Conservation (phyloP, 2,113 vertebrate genomes). For the Zingel zingel region DNA sequence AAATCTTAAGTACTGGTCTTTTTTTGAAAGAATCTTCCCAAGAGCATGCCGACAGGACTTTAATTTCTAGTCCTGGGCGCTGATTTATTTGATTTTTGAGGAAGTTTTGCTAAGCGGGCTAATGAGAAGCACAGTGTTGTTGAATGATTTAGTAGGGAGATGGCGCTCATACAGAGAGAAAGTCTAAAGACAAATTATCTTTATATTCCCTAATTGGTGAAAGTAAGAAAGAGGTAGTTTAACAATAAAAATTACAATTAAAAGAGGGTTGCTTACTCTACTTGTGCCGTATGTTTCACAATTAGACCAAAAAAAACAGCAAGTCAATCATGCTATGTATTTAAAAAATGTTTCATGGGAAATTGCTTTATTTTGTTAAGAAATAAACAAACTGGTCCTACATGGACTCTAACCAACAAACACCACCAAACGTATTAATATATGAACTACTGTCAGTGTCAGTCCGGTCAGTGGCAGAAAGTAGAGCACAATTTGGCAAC, state of each 20-base stretch:
- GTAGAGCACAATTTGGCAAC: background rate
- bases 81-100: conserved; percentile 93
- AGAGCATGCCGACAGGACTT: conserved; percentile 82
- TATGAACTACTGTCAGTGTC: background rate
- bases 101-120: conserved; percentile 93
- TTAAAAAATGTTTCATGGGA: conserved; percentile 24
- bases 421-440: background rate
- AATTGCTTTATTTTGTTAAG: background rate
- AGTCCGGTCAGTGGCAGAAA: background rate
- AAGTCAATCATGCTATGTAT: conserved; percentile 40
- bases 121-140: conserved; percentile 90
- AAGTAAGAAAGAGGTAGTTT: conserved; percentile 87
- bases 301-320: conserved; percentile 42
- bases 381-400: conserved; percentile 22
- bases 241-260: conserved; percentile 77
- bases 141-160: conserved; percentile 90
- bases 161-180: conserved; percentile 71
- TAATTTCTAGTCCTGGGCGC: conserved; percentile 90
- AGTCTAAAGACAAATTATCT: conserved; percentile 86
- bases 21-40: conserved; percentile 39
- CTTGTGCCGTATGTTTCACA: conserved; percentile 50
- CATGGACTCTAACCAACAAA: background rate
- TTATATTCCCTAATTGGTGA: conserved; percentile 89
- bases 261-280: conserved; percentile 76
- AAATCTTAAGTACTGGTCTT: conserved; percentile 59